Percentiles rank a stretch among this genome's conserved stretches.
phyloP scores from a whole-genome alignment of 2,113 vertebrate genomes.

The Esox niger region DNA sequence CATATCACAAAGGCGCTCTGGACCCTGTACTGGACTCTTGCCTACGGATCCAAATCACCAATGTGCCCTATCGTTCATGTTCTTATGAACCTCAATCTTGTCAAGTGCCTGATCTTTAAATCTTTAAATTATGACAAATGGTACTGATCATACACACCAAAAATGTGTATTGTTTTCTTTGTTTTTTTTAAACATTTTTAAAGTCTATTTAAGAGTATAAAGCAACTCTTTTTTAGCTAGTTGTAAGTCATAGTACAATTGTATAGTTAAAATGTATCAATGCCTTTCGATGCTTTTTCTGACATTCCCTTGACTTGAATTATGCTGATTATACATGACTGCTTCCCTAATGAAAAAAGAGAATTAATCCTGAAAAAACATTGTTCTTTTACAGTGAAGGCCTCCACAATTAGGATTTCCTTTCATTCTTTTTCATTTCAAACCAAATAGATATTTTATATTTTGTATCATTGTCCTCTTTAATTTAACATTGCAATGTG shows the following conservation, averaged over 20 bases:
- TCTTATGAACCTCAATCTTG: slow-evolving; percentile 2
- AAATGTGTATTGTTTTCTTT: not conserved
- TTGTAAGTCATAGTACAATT: slow-evolving; percentile 10
- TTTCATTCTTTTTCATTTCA: slow-evolving; percentile 40
- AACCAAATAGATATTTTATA: slow-evolving; percentile 64
- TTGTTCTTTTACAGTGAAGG: slow-evolving; percentile 1
- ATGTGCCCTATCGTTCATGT: slow-evolving; percentile 9
- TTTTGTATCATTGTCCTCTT: slow-evolving; percentile 40
- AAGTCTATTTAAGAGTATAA: slow-evolving; percentile 16
- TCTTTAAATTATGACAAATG: slow-evolving; percentile 25
- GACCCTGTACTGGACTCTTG: not conserved
- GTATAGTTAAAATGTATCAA: slow-evolving; percentile 13
- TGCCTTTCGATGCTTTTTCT: slow-evolving; percentile 16
- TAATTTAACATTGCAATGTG: slow-evolving; percentile 78
- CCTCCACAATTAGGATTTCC: slow-evolving; percentile 17
- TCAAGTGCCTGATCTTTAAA: slow-evolving; percentile 43
- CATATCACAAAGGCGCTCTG: not conserved
- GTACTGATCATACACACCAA: slow-evolving; percentile 36
- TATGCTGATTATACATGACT: not conserved
- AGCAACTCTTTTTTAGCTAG: not conserved
- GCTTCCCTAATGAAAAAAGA: not conserved
- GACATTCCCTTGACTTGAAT: slow-evolving; percentile 29
- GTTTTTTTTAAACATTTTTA: not conserved
- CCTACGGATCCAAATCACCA: slow-evolving; percentile 15
- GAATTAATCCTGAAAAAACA: slow-evolving; percentile 10